Base-by-base conservation (phyloP, 2,888 invertebrate species). In the Dysmachus trigonus region DNA sequence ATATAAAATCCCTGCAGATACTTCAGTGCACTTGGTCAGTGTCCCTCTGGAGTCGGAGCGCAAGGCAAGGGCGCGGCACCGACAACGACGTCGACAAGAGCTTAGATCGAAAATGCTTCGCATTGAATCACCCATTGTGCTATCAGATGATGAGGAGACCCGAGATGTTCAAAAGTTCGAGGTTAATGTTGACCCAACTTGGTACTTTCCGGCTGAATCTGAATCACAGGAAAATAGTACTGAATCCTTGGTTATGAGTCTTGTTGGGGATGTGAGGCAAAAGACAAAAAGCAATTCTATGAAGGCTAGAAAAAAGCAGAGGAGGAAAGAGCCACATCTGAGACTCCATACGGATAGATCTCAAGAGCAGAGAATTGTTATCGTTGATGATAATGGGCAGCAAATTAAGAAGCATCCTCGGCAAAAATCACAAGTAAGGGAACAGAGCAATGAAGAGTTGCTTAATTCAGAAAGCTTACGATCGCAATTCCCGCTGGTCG, bases 1-100 rank as follows among this genome's bases (percentile, higher is more conserved):
- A 0, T 92, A 92, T 82, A 91, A 91, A 85, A 86, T 92, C 71
- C 92, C 92, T 2, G 91, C 92, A 18, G 92, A 91, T 87, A 91
- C 92, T 4, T 92, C 92, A 0, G 91, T 92, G 0, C 91, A 92
- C 84, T 88, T 92, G 83, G 90, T 92, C 15, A 91, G 91, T 1
- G 91, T 91, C 4, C 90, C 81, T 18, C 22, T 81, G 33, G 81
- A 81, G 33, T 81, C 90, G 85, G 89, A 90, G 0, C 89, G 90
- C 22, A 74, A 76, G 1, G 91, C 90, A 22, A 84, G 51, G 22
- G 38, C 31, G 8, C 47, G 73, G 51, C 22, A 62, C n/a, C 41
- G 38, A 13, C 35, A 62, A 10, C 33, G 38, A 31, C 22, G 35
- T 0, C 10, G 27, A 6, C 35, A n/a, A 15, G 41, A 41, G 22